A percentile compares a stretch with the other conserved stretches of the same genome.
phyloP scores from a whole-genome alignment of 2,888 invertebrate genomes.

The Idaea aversata region DNA sequence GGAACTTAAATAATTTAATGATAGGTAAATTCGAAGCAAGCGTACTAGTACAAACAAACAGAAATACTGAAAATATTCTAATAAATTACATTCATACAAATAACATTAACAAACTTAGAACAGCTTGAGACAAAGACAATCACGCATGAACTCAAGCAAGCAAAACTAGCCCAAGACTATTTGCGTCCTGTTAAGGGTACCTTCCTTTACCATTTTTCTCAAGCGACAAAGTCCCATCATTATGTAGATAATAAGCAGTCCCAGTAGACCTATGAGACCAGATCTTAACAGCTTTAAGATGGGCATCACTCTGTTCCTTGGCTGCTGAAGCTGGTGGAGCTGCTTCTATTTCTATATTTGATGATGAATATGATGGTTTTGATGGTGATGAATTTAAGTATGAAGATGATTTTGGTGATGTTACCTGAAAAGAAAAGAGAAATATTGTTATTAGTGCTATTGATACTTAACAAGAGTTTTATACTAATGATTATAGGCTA shows the following conservation, averaged over 20 bases:
- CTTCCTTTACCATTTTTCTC: slow-evolving; percentile 44
- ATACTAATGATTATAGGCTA: background rate
- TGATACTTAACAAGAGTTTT: background rate
- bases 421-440: slow-evolving; percentile 49
- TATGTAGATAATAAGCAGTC: slow-evolving; percentile 65
- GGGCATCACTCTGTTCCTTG: slow-evolving; percentile 64
- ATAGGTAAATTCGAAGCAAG: background rate
- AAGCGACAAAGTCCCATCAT: slow-evolving; percentile 63
- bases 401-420: slow-evolving; percentile 38
- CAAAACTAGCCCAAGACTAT: background rate
- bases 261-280: slow-evolving; percentile 71
- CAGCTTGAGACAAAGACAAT: background rate
- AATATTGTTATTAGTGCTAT: slow-evolving; percentile 1
- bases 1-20: background rate
- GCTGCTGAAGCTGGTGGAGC: slow-evolving; percentile 55
- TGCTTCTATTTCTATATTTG: slow-evolving; percentile 45
- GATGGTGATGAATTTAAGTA: slow-evolving; percentile 32
- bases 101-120: background rate
- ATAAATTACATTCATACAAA: slow-evolving; percentile 2
- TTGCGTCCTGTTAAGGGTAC: slow-evolving; percentile 9
- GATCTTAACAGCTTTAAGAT: slow-evolving; percentile 66
- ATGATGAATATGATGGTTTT: slow-evolving; percentile 24
- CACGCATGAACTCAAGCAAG: background rate
- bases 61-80: background rate
- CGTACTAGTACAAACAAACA: background rate